Conservation (phyloP, 2,797 vertebrate species). For the Cyclopterus lumpus region DNA sequence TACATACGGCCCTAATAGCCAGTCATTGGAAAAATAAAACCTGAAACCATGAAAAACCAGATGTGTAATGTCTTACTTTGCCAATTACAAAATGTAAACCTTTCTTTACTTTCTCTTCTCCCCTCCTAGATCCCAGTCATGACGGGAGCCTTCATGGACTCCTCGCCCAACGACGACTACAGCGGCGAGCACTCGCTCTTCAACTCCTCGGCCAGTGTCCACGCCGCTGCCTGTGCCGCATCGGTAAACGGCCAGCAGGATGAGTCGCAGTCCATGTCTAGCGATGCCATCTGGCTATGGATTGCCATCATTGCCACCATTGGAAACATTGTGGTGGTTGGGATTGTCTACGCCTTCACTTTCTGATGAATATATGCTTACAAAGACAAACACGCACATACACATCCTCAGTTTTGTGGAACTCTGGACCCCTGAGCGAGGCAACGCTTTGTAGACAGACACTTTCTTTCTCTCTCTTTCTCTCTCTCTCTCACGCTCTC, state of each 20-base stretch:
- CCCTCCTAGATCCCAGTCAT: conserved; percentile 92
- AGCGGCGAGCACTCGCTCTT: conserved; percentile 96
- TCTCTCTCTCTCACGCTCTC: neutral
- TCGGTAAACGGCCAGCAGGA: conserved; percentile 87
- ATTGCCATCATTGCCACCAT: conserved; percentile 98
- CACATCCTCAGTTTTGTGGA: conserved; percentile 29
- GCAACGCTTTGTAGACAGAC: conserved; percentile 38
- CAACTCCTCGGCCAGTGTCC: conserved; percentile 94
- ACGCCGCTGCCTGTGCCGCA: conserved; percentile 83
- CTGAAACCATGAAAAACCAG: neutral
- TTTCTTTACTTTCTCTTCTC: neutral
- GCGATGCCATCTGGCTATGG: conserved; percentile 97
- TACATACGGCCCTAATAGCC: too few species aligned
- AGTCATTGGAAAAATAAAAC: neutral
- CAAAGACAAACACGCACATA: conserved; percentile 18
- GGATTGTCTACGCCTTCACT: conserved; percentile 96
- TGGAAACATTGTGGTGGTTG: conserved; percentile 98
- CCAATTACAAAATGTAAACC: neutral
- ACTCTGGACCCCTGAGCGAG: conserved; percentile 41
- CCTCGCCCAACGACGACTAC: conserved; percentile 95
- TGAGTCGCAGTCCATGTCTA: conserved; percentile 90
- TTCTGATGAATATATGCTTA: conserved; percentile 84
- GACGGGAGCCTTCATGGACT: conserved; percentile 98
- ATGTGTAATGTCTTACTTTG: neutral
- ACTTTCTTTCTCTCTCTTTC: neutral